Percentiles rank a stretch among this genome's conserved stretches.
Evolutionary conservation across 2,888 invertebrate species (phyloP).

Genomic region (Nomada flava): DNA sequence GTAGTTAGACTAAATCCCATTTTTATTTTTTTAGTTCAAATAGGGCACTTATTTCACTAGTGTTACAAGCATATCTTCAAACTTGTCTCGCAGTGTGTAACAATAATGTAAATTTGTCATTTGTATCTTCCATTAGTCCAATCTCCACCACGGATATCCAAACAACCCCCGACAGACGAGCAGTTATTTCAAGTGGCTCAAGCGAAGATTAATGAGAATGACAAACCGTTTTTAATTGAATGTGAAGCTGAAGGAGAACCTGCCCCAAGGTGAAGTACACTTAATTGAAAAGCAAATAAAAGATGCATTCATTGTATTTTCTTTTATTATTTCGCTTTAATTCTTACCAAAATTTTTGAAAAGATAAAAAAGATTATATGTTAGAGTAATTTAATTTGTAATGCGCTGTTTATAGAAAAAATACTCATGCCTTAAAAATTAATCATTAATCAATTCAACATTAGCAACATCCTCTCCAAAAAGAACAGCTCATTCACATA

Average conservation of each 20-base stretch:
- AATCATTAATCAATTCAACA: conserved; percentile 3
- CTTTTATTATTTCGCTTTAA: background rate
- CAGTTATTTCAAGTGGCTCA: conserved; percentile 95
- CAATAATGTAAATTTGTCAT: conserved; percentile 33
- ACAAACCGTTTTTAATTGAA: conserved; percentile 97
- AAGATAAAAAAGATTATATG: background rate
- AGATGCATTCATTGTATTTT: background rate
- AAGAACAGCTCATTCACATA: conserved; percentile 52
- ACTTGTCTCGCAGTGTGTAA: conserved; percentile 17
- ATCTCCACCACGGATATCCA: conserved; percentile 95
- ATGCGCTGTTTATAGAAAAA: background rate
- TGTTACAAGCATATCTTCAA: background rate
- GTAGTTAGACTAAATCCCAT: background rate
- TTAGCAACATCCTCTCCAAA: conserved; percentile 28
- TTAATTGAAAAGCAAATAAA: conserved; percentile 1
- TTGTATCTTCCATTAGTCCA: conserved; percentile 87
- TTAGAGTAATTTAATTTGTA: background rate
- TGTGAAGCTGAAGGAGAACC: conserved; percentile 99
- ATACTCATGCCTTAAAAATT: background rate
- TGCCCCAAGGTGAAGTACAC: conserved; percentile 90
- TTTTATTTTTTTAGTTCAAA: background rate
- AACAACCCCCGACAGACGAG: conserved; percentile 96
- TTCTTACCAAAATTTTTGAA: background rate
- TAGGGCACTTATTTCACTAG: background rate
- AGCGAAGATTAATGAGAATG: conserved; percentile 91